Percentiles rank a stretch among this genome's conserved stretches.
Evolutionary conservation across 2,797 vertebrate genomes (phyloP).

Genomic region (Adrianichthys oophorus): DNA sequence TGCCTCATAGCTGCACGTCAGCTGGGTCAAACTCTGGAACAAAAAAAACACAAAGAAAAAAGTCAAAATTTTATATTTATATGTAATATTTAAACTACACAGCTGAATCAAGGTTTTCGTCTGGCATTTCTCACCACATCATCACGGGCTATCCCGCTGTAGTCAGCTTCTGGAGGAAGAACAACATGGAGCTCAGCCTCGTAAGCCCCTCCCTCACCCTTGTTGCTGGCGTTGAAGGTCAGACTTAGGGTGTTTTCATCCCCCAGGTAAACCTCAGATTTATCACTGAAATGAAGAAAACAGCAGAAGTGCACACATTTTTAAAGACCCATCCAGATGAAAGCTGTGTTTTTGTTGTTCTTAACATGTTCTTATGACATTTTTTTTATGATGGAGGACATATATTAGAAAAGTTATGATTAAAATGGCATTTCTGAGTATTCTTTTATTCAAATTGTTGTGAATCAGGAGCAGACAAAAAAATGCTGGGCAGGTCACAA

Average conservation of each 20-base stretch:
- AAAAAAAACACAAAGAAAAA: slow-evolving; percentile 16
- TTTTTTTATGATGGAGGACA: too few species aligned
- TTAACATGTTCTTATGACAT: too few species aligned
- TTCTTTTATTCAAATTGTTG: too few species aligned
- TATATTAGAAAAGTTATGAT: too few species aligned
- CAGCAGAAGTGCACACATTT: not conserved
- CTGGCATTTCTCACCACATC: slow-evolving; percentile 77
- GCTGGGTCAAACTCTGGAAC: slow-evolving; percentile 82
- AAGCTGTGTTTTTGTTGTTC: not conserved
- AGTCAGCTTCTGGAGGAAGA: slow-evolving; percentile 85
- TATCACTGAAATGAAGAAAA: slow-evolving; percentile 73
- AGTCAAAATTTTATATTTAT: not conserved
- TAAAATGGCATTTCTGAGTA: too few species aligned
- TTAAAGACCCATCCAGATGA: not conserved
- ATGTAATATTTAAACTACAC: not conserved
- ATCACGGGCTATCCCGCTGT: slow-evolving; percentile 86
- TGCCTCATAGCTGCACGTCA: slow-evolving; percentile 85
- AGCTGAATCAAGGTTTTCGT: not conserved
- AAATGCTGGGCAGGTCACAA: too few species aligned
- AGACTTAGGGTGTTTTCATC: slow-evolving; percentile 86
- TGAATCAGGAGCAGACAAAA: too few species aligned
- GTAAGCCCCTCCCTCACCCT: slow-evolving; percentile 90
- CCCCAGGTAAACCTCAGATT: slow-evolving; percentile 81
- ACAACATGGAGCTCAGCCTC: slow-evolving; percentile 89
- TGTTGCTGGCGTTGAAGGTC: slow-evolving; percentile 85